Conservation (phyloP, 2,888 invertebrate species). For the Lasioglossum villosulum region DNA sequence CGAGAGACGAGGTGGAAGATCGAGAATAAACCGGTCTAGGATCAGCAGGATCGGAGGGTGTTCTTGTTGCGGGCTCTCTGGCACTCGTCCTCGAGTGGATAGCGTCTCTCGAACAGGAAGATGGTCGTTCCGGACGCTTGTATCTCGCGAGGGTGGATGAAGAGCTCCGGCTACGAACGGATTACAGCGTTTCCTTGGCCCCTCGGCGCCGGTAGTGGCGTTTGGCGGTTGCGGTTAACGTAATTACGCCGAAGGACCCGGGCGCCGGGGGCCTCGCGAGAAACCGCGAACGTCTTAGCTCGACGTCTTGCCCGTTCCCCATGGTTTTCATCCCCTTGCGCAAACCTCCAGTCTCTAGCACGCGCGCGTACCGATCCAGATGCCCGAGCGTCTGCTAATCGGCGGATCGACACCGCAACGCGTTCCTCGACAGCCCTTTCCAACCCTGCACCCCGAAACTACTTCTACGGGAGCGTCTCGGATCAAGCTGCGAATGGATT, state of each 20-base stretch:
- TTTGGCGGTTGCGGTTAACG: constrained; percentile 82
- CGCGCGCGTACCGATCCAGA: constrained; percentile 11
- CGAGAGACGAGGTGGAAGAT: not conserved
- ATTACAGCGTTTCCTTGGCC: constrained; percentile 74
- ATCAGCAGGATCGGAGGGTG: constrained; percentile 6
- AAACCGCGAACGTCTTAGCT: constrained; percentile 84
- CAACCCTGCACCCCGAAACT: not conserved
- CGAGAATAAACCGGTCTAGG: not conserved
- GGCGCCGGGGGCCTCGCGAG: constrained; percentile 75
- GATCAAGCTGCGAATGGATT: constrained; percentile 42
- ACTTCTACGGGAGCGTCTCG: constrained; percentile 16
- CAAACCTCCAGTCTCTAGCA: constrained; percentile 51
- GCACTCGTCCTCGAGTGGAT: constrained; percentile 31
- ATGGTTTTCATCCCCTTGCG: constrained; percentile 60
- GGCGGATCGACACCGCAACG: constrained; percentile 55
- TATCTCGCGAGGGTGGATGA: constrained; percentile 56
- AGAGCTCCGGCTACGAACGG: constrained; percentile 62
- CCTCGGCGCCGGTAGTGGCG: constrained; percentile 74
- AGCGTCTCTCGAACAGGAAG: constrained; percentile 37
- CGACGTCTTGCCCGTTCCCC: constrained; percentile 63
- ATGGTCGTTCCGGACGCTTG: constrained; percentile 32
- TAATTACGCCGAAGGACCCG: constrained; percentile 83
- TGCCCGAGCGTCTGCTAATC: constrained; percentile 40
- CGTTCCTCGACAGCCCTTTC: constrained; percentile 28
- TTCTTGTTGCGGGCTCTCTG: constrained; percentile 1